These are phyloP conservation scores for Sebastes hubbsi DNA, from an alignment of 2,797 vertebrate species.

Conservation along the genomic window DNA sequence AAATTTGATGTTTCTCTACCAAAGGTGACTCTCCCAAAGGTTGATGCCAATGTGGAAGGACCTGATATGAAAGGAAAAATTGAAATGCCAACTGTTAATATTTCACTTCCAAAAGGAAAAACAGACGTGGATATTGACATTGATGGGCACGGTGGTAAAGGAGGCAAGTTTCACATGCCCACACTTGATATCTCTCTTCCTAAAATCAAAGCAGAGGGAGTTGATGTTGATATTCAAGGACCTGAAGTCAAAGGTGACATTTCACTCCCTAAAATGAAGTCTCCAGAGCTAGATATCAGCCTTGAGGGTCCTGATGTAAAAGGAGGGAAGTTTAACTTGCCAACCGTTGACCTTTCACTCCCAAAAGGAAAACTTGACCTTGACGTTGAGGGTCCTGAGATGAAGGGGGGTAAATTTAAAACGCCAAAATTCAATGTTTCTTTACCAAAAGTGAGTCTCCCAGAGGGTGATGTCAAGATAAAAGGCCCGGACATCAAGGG, in stretches of 20 bases:
- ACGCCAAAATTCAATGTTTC: constrained; percentile 43
- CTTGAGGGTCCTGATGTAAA: constrained; percentile 25
- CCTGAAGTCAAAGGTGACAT: constrained; percentile 19
- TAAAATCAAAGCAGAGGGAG: constrained; percentile 38
- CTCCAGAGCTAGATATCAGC: constrained; percentile 17
- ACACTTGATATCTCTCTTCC: constrained; percentile 55
- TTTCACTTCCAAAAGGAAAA: constrained; percentile 64
- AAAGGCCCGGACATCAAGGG: constrained; percentile 37
- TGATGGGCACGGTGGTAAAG: constrained; percentile 43
- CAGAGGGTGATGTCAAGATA: constrained; percentile 21
- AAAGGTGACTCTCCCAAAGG: constrained; percentile 50
- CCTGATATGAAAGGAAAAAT: constrained; percentile 36
- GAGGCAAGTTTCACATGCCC: constrained; percentile 72
- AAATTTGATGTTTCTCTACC: constrained; percentile 61
- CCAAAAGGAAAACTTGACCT: constrained; percentile 26
- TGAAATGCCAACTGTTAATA: constrained; percentile 59
- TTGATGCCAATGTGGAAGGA: constrained; percentile 34
- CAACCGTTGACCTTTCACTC: constrained; percentile 40
- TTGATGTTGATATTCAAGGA: constrained; percentile 23
- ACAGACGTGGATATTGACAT: not conserved
- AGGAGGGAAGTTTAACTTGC: constrained; percentile 17
- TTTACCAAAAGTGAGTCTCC: constrained; percentile 43
- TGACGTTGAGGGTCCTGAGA: constrained; percentile 22
- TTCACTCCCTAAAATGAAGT: constrained; percentile 17
- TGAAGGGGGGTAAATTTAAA: constrained; percentile 23